Conservation (phyloP, 2,888 invertebrate genomes). For the Drosophila anomelani region DNA sequence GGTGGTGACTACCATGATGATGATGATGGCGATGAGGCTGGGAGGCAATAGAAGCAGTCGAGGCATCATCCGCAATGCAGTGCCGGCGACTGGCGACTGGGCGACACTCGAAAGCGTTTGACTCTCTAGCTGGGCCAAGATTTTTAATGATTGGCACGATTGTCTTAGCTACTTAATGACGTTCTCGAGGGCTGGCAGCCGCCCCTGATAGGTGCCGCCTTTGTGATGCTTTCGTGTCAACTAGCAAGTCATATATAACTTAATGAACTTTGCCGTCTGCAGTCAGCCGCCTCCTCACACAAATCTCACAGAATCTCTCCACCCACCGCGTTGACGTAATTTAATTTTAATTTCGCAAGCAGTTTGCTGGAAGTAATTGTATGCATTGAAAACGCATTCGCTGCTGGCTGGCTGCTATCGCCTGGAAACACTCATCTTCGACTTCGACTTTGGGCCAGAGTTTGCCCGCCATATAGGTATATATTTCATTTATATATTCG, state of each 20-base stretch:
- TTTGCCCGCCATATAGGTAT: slow-evolving; percentile 6
- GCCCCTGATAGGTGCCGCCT: slow-evolving; percentile 34
- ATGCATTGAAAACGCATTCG: slow-evolving; percentile 77
- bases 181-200: slow-evolving; percentile 59
- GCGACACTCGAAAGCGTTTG: slow-evolving; percentile 59
- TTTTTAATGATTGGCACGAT: slow-evolving; percentile 81
- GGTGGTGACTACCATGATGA: slow-evolving; percentile 17
- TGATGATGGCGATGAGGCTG: slow-evolving; percentile 17
- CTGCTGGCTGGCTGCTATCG: slow-evolving; percentile 67
- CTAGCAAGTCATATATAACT: slow-evolving; percentile 65
- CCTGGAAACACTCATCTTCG: slow-evolving; percentile 65
- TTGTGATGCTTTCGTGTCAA: slow-evolving; percentile 72
- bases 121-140: slow-evolving; percentile 59
- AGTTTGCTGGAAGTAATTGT: slow-evolving; percentile 78
- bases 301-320: slow-evolving; percentile 2
- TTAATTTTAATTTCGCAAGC: slow-evolving; percentile 79
- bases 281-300: background rate
- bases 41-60: slow-evolving; percentile 12
- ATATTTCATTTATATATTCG: slow-evolving; percentile 11
- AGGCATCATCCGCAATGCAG: slow-evolving; percentile 70
- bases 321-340: slow-evolving; percentile 53
- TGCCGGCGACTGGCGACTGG: slow-evolving; percentile 7
- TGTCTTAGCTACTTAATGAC: slow-evolving; percentile 79
- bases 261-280: slow-evolving; percentile 69
- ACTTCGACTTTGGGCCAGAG: slow-evolving; percentile 26